Base-by-base conservation (phyloP, 1,140 invertebrate genomes). In the Tetragonula clypearis region DNA sequence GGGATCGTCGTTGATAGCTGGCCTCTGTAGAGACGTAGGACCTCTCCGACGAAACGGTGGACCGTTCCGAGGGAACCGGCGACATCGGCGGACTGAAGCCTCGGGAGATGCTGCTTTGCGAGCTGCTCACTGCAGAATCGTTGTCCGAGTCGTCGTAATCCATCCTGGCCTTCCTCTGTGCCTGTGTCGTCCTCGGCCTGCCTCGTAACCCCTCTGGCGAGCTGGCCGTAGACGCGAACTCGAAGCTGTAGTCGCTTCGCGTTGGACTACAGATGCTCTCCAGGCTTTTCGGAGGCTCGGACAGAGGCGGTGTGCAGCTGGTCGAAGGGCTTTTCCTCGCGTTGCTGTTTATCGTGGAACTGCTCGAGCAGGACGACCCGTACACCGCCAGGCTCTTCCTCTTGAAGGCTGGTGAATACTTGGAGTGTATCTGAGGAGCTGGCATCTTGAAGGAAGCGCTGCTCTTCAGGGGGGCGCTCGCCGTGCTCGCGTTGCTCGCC, bases 321-420 rank as follows among this genome's bases (percentile, higher is more conserved):
- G 65, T n/a, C 19, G 76, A 82, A 15, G 93, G 92, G 75, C 91
- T 75, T 53, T 86, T 87, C 19, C 56, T 35, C 4, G 17, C n/a
- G 12, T 15, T 55, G 62, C n/a, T 82, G 92, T 94, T 93, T 93
- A 93, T 88, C 94, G 95, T 73, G 88, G 95, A 82, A 92, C 90
- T 82, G 94, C 93, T 85, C 23, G 85, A 75, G 94, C 93, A 89
- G 4, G 91, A 74, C 62, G 91, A 74, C 62, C 95, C 95, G 91
- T 97, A 97, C 8, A 97, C 95, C 84, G 97, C 96, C 30, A 97
- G 93, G 66, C 96, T 96, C 94, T 97, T 97, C 78, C 97, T 93
- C 92, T 98, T 98, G 91, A 98, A 98, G 2, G 97, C 97, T 53
- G 97, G 97, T 2, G 97, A 98, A 95, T 98, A 98, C 95, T 98